Evolutionary conservation across 1,140 invertebrate genomes (phyloP).

Genomic region (Grapholita molesta): DNA sequence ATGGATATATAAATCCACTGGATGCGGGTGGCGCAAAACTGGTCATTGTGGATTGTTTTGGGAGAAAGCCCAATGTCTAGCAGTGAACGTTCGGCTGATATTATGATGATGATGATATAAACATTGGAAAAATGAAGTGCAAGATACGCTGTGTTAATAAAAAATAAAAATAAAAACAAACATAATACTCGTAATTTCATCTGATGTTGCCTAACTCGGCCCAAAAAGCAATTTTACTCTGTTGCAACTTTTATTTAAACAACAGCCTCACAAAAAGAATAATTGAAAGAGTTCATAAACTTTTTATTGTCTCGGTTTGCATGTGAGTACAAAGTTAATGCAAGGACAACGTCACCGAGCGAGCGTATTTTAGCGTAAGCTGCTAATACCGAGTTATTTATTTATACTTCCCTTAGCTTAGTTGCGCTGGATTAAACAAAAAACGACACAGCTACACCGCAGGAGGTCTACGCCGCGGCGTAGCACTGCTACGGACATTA

Average conservation of each 20-base stretch:
- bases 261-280: background rate
- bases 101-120: too few relatives aligned
- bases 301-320: background rate
- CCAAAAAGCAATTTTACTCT: background rate
- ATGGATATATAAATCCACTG: too few relatives aligned
- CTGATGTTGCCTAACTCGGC: background rate
- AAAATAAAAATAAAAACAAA: too few relatives aligned
- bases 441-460: background rate
- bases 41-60: too few relatives aligned
- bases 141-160: too few relatives aligned
- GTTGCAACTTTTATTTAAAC: background rate
- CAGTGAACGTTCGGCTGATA: too few relatives aligned
- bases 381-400: slow-evolving; percentile 16
- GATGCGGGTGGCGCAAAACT: too few relatives aligned
- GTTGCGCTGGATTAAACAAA: slow-evolving; percentile 4
- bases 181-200: background rate
- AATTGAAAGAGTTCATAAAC: background rate
- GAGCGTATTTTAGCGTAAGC: slow-evolving; percentile 8
- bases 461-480: background rate
- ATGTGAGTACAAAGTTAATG: slow-evolving; percentile 1
- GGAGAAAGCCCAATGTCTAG: too few relatives aligned
- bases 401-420: slow-evolving; percentile 1
- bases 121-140: too few relatives aligned
- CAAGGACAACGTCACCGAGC: background rate
- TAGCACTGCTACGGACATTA: slow-evolving; percentile 1